phyloP scores from a whole-genome alignment of 92 coral and sea anemone species.

The Parazoanthus darwini region DNA sequence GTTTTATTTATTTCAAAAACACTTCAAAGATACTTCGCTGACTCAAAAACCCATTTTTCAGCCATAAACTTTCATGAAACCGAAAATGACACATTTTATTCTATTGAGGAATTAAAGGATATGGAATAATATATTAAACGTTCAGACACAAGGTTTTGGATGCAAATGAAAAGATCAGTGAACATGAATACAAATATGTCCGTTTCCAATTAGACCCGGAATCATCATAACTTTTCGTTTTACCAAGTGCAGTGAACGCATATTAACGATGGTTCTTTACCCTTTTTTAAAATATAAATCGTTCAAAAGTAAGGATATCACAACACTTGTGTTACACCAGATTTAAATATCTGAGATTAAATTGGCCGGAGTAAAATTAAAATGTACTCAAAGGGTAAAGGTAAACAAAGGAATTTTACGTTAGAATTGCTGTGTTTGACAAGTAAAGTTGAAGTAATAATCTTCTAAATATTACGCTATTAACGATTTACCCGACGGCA shows the following conservation, averaged over 20 bases:
- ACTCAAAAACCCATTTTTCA: background rate
- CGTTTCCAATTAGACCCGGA: background rate
- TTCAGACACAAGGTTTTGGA: background rate
- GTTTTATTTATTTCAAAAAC: background rate
- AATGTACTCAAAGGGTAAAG: background rate
- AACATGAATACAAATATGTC: background rate
- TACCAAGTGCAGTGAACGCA: background rate
- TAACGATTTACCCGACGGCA: constrained; percentile 12
- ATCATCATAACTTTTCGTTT: background rate
- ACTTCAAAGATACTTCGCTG: background rate
- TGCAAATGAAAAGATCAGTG: background rate
- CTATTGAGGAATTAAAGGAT: background rate
- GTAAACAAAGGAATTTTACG: background rate
- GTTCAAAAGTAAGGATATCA: background rate
- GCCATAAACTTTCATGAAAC: background rate
- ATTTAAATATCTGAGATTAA: constrained; percentile 28
- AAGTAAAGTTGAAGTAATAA: constrained; percentile 2
- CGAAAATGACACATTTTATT: background rate
- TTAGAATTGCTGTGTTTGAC: constrained; percentile 7
- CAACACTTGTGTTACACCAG: background rate
- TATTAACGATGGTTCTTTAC: background rate
- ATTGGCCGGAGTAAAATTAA: background rate
- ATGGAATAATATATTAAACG: background rate
- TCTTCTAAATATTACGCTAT: constrained; percentile 24
- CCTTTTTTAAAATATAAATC: background rate